phyloP scores from a whole-genome alignment of 2,888 invertebrate species.

The Pandemis corylana region DNA sequence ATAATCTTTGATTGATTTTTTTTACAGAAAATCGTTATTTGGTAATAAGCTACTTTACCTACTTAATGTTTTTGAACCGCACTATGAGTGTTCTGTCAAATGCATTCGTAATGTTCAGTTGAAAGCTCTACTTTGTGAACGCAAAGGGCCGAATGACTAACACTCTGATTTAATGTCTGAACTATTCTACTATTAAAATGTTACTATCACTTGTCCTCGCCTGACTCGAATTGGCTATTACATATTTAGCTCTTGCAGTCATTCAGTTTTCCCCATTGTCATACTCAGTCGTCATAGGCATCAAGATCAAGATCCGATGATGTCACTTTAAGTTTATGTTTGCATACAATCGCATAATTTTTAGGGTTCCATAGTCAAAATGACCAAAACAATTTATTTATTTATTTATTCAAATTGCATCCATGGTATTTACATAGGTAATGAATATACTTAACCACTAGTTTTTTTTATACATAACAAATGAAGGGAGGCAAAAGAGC shows the following conservation, averaged over 20 bases:
- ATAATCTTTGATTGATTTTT: no score
- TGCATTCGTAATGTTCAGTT: neutral
- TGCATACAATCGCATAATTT: conserved; percentile 12
- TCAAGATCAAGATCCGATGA: conserved; percentile 22
- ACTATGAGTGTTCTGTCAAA: no score
- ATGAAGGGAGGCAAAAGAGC: no score
- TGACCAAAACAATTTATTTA: no score
- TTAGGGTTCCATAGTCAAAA: neutral
- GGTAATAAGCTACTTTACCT: no score
- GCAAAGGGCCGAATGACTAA: neutral
- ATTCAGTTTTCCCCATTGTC: conserved; percentile 39
- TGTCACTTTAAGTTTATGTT: conserved; percentile 32
- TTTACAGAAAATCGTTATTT: no score
- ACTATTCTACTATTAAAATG: conserved; percentile 3
- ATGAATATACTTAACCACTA: no score
- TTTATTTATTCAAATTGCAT: no score
- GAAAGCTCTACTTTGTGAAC: neutral
- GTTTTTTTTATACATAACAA: no score
- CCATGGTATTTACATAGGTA: no score
- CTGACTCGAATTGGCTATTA: conserved; percentile 1
- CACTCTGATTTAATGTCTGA: neutral
- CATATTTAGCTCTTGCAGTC: conserved; percentile 14
- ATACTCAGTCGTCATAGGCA: conserved; percentile 19
- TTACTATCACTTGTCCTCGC: conserved; percentile 38
- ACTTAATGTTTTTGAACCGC: no score